phyloP scores from a whole-genome alignment of 1,140 invertebrate species.

The Ceratosolen solmsi region DNA sequence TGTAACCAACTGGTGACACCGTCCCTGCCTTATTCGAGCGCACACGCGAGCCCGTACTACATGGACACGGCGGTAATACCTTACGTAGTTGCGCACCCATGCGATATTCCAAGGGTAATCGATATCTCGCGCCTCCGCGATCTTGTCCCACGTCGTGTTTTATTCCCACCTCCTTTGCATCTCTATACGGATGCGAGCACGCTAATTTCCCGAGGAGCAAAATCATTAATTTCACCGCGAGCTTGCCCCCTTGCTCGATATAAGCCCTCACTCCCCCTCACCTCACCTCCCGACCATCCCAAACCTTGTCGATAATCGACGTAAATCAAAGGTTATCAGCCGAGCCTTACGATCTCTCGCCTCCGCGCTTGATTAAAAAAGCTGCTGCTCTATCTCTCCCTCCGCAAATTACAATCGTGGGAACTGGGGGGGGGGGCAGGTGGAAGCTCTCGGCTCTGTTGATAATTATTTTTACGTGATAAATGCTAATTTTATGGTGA shows the following conservation, averaged over 20 bases:
- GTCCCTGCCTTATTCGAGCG: neutral
- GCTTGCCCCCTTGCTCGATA: conserved; percentile 14
- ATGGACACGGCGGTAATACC: too few relatives aligned
- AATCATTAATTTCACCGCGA: conserved; percentile 33
- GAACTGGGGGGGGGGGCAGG: too few relatives aligned
- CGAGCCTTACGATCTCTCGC: neutral
- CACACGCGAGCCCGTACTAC: too few relatives aligned
- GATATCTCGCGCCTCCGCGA: conserved; percentile 31
- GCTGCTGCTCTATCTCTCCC: neutral
- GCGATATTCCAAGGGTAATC: conserved; percentile 33
- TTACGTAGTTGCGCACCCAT: neutral
- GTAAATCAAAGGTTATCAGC: neutral
- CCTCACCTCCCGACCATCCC: too few relatives aligned
- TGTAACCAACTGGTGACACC: neutral
- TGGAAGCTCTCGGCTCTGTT: conserved; percentile 2
- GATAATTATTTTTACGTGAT: conserved; percentile 7
- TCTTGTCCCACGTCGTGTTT: conserved; percentile 40
- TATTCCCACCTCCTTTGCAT: conserved; percentile 30
- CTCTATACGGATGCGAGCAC: conserved; percentile 12
- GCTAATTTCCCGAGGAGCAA: conserved; percentile 30
- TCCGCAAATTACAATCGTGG: conserved; percentile 32
- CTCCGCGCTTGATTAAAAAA: neutral
- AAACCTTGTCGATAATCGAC: neutral
- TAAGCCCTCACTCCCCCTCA: neutral
- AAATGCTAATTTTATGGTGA: conserved; percentile 17